These are phyloP conservation scores for Spongia lamella DNA, from an alignment of 37 sponge, comb jelly and placozoan species.

Conservation along the genomic window DNA sequence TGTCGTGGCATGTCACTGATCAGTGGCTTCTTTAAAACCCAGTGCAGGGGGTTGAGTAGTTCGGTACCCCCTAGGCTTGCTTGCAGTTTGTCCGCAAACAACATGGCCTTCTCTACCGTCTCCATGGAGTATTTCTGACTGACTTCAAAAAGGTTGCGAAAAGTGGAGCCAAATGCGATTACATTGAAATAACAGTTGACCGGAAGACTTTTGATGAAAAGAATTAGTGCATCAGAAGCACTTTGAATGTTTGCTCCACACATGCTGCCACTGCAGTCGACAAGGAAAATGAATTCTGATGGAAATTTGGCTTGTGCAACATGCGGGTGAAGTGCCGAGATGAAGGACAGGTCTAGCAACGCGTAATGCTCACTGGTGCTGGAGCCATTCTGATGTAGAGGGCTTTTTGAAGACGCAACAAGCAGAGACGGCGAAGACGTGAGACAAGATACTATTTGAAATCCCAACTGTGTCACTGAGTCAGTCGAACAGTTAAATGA, in stretches of 20 bases:
- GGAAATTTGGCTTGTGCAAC: constrained; percentile 13
- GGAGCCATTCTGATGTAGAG: too few species aligned
- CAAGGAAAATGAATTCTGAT: constrained; percentile 78
- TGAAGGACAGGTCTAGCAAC: too few species aligned
- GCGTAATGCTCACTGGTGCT: too few species aligned
- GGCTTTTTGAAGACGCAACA: too few species aligned
- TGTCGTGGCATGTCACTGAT: constrained; percentile 44
- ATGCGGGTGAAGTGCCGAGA: too few species aligned
- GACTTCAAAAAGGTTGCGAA: constrained; percentile 41
- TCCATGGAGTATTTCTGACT: constrained; percentile 41
- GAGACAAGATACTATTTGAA: too few species aligned
- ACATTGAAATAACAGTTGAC: constrained; percentile 72
- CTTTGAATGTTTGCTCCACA: constrained; percentile 55
- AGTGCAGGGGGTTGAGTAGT: constrained; percentile 63
- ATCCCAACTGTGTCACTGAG: too few species aligned
- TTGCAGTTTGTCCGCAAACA: constrained; percentile 68
- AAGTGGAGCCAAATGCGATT: constrained; percentile 74
- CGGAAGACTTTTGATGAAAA: constrained; percentile 73
- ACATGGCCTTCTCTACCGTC: constrained; percentile 45
- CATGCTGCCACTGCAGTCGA: constrained; percentile 91
- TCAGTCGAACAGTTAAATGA: too few species aligned
- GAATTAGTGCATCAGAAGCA: constrained; percentile 49
- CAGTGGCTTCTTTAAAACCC: constrained; percentile 48
- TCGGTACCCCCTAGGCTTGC: constrained; percentile 81
- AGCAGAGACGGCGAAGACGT: too few species aligned